Evolutionary conservation across 2,797 vertebrate species (phyloP), one percentile per base, ranked within the genome.

Genomic region (Pelobates cultripes): DNA sequence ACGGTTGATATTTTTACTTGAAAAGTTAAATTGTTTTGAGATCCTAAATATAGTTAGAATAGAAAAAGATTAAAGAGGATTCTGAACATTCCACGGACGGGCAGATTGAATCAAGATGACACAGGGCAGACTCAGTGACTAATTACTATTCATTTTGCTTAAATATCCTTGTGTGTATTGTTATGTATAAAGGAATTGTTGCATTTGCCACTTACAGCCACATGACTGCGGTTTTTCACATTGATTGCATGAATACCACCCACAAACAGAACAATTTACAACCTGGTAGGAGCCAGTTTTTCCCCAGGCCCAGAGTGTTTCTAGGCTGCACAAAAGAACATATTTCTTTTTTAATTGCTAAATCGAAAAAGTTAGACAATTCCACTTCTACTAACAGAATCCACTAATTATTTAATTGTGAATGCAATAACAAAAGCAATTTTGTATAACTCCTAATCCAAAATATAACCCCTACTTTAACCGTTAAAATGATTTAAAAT

Each of bases 161-260:
- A 8, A 41, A 73, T 61, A 17, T 69, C 6, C 28, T 43, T 42
- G 12, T 70, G 76, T 51, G 43, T 40, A 64, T 55, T 63, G 73
- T 63, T 44, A 63, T 10, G 45, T 43, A 55, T 42, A 57, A 42
- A 41, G 55, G 47, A 40, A 66, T 55, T 41, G 57, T 75, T 70
- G 45, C 6, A 70, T 15, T 51, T 73, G 75, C 77, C 75, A 77
- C 70, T 78, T 67, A 78, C 42, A 60, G 64, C 40, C 14, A 44
- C 70, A 74, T 73, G 75, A 51, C 70, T 78, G 75, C 45, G 63
- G 81, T 78, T 73, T 78, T 73, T 43, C 70, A 73, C 75, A 73
- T 73, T 67, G 47, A 67, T 82, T 68, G 44, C 41, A 69, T 63
- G 40, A 73, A 82, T 82, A 72, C 81, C 81, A 82, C 81, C 75